Evolutionary conservation across 92 coral and sea anemone species (phyloP), one percentile per base, ranked within the genome.

Genomic region (Hydrozoanthus gracilis): DNA sequence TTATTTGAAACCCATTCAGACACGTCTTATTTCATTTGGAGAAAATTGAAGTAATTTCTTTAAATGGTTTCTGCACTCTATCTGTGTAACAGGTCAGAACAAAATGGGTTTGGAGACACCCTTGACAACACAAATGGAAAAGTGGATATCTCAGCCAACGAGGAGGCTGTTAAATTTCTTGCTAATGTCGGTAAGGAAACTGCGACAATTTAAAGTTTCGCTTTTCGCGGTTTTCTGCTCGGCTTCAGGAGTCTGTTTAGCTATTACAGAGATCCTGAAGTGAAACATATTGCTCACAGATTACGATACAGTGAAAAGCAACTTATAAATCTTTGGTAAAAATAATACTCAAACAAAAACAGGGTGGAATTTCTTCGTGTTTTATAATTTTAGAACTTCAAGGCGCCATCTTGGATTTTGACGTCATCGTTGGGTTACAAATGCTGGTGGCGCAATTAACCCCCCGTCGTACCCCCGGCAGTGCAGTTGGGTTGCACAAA

Each of bases 141-240:
- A 61, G 70, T 48, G 6, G 71, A 61, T 14, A 79, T 79, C 6
- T 39, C n/a, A 86, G 97, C 98, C 49, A 94, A 83, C 71, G 91
- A 91, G 10, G 88, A 94, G 87, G 98, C 98, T 72, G 75, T 95
- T 16, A 85, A 77, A 64, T 95, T 88, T 77, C 95, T 95, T 15
- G 74, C 94, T 46, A 91, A 73, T 71, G 74, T 95, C 58, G 94
- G 98, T 95, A 84, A 88, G 95, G 76, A 71, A 48, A 67, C 17
- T n/a, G 54, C 17, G 7, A 9, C 14, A 13, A 2, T 39, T 8
- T 6, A 17, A 27, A 6, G 55, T 10, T 72, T 35, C 73, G 9
- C 18, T 27, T 20, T n/a, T 66, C 20, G 17, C 20, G 13, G 60
- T 54, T 54, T 13, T 54, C 60, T 7, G 60, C 60, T 54, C 60